phyloP scores from a whole-genome alignment of 2,797 vertebrate genomes.

The Chelmon rostratus region DNA sequence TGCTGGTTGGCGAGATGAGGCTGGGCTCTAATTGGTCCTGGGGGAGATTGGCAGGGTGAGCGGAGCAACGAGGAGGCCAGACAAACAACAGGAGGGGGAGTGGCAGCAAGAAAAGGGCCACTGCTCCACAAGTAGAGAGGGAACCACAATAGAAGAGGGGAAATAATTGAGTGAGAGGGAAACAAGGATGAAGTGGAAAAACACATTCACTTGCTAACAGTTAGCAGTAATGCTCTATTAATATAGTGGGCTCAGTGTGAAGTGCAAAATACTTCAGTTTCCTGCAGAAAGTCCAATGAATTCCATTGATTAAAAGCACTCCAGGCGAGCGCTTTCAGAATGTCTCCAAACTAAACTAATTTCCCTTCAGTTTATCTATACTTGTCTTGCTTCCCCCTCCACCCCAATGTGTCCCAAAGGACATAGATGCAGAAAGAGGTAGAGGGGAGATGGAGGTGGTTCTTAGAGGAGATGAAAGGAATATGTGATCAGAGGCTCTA shows the following conservation, averaged over 20 bases:
- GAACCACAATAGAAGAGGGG: constrained; percentile 49
- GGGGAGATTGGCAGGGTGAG: constrained; percentile 91
- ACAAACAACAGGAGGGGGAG: constrained; percentile 88
- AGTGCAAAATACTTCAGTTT: constrained; percentile 20
- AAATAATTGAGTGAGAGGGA: constrained; percentile 75
- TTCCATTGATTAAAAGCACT: constrained; percentile 80
- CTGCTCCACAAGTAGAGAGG: constrained; percentile 85
- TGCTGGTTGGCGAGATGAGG: constrained; percentile 93
- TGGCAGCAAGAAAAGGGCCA: constrained; percentile 81
- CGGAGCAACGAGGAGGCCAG: constrained; percentile 89
- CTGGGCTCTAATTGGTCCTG: constrained; percentile 95
- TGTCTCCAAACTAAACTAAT: constrained; percentile 79
- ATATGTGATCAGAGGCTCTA: constrained; percentile 92
- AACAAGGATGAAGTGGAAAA: constrained; percentile 44
- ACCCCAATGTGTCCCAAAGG: constrained; percentile 49
- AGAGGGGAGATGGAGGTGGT: constrained; percentile 66
- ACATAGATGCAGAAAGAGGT: constrained; percentile 52
- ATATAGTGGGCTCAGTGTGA: constrained; percentile 31
- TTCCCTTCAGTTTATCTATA: constrained; percentile 61
- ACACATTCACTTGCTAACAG: constrained; percentile 37
- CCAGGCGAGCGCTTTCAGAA: constrained; percentile 68
- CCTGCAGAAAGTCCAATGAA: constrained; percentile 40
- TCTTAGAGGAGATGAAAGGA: constrained; percentile 89
- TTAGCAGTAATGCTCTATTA: constrained; percentile 39
- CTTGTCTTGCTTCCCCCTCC: constrained; percentile 52